Evolutionary conservation across 2,113 vertebrate species (phyloP), one percentile per base, ranked within the genome.

Genomic region (Indicator maculatus): DNA sequence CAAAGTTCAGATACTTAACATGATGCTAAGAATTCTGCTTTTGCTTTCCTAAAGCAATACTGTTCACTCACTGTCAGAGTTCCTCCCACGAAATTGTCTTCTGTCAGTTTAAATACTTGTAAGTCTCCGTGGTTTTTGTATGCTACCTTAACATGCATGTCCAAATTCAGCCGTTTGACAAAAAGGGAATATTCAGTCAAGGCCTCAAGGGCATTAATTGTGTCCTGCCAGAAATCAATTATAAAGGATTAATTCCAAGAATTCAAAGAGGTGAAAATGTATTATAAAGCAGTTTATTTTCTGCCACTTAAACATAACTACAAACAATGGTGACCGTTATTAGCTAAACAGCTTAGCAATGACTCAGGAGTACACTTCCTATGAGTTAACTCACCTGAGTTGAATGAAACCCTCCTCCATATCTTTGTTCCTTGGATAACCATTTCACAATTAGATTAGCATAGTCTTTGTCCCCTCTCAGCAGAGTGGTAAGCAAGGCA

Each of bases 401-500:
- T 1, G 99, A 99, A 90, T 98, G 98, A 97, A 99, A 98, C 30
- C 98, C 99, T 20, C 98, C 98, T 65, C 98, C 99, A 0, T 99
- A 97, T 79, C 98, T 97, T 94, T 99, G 98, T 31, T 99, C 98
- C 91, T 99, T 98, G 11, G 98, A 98, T 65, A 99, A 94, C 99
- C 99, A 99, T 28, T 75, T 96, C 84, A 99, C 72, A 77, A 99
- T 97, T 3, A 99, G 98, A 55, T 97, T 98, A 27, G 96, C 97
- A 27, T 99, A 99, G 4, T 2, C 41, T 16, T 96, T 88, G 7
- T 98, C 97, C 39, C 98, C 98, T 93, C 97, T 96, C 2, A 92
- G 95, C 92, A 99, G 84, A 53, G 94, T 2, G 5, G 98, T 97
- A 47, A 99, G 98, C 87, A 99, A 90, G 60, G 98, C 97, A 14